Conservation (phyloP, 2,797 vertebrate species). For the Bradypodion ventrale region DNA sequence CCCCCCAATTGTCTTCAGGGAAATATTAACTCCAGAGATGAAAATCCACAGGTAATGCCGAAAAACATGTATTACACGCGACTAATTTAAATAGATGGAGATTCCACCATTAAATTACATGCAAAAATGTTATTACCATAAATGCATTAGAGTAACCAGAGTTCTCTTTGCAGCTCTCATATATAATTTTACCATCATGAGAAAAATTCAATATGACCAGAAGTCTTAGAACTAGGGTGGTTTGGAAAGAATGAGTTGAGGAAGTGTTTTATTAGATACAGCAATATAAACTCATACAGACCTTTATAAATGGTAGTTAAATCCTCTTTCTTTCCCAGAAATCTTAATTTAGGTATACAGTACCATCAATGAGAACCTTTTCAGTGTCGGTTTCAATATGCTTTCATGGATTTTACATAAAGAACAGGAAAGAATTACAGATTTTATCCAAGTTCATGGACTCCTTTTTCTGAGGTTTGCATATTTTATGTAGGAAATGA, state of each 20-base stretch:
- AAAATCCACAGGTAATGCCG: constrained; percentile 25
- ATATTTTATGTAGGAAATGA: neutral
- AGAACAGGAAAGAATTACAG: constrained; percentile 30
- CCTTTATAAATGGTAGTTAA: constrained; percentile 28
- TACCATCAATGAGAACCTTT: neutral
- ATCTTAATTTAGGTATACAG: constrained; percentile 20
- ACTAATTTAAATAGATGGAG: constrained; percentile 48
- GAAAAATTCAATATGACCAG: constrained; percentile 12
- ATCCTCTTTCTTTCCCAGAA: constrained; percentile 26
- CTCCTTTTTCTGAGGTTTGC: neutral
- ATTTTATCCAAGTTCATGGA: neutral
- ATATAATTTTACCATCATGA: constrained; percentile 42
- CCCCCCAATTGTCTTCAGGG: neutral
- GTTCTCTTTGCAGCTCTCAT: constrained; percentile 29
- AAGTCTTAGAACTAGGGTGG: constrained; percentile 24
- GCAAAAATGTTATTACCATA: constrained; percentile 28
- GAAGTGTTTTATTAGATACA: constrained; percentile 17
- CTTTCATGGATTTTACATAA: constrained; percentile 12
- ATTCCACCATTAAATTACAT: constrained; percentile 53
- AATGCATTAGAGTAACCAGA: constrained; percentile 42
- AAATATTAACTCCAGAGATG: constrained; percentile 19
- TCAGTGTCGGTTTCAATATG: neutral
- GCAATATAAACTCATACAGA: constrained; percentile 13
- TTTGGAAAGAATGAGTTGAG: neutral
- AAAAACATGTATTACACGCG: constrained; percentile 33